Evolutionary conservation across 1,140 invertebrate species (phyloP).

Genomic region (Xylocopa sonorina): DNA sequence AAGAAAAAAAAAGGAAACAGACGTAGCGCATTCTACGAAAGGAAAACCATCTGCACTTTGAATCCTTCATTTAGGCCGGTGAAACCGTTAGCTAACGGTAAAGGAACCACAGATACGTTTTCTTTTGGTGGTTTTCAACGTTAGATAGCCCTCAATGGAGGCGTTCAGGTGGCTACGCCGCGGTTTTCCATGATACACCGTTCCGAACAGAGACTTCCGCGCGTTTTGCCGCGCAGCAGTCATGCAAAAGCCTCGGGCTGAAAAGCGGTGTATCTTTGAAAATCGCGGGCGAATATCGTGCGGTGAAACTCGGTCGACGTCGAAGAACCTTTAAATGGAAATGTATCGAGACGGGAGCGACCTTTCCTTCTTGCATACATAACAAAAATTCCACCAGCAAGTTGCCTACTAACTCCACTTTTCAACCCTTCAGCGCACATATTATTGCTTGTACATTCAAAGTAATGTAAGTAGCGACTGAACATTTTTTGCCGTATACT

Average conservation of each 20-base stretch:
- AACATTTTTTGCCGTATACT: too few species aligned
- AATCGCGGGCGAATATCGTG: slow-evolving; percentile 25
- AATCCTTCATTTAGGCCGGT: slow-evolving; percentile 6
- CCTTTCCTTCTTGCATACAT: background rate
- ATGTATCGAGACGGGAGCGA: background rate
- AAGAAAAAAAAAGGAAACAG: background rate
- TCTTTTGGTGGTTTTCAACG: slow-evolving; percentile 17
- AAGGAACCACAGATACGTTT: slow-evolving; percentile 33
- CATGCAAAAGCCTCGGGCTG: slow-evolving; percentile 6
- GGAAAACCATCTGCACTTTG: slow-evolving; percentile 2
- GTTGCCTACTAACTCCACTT: background rate
- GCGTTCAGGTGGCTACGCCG: slow-evolving; percentile 20
- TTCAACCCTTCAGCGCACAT: background rate
- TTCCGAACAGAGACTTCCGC: background rate
- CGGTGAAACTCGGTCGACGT: slow-evolving; percentile 16
- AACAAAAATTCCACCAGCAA: background rate
- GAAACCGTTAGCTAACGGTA: slow-evolving; percentile 10
- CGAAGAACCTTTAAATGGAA: slow-evolving; percentile 12
- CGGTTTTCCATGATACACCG: slow-evolving; percentile 26
- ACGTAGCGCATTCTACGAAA: background rate
- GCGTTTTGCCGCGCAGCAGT: slow-evolving; percentile 9
- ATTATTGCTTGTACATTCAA: too few species aligned
- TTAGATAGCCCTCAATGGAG: slow-evolving; percentile 31
- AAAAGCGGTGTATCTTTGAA: slow-evolving; percentile 22
- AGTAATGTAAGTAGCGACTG: too few species aligned